Percentiles rank a stretch among this genome's conserved stretches.
These are phyloP conservation scores for Daboia siamensis DNA, from an alignment of 2,113 vertebrate species.

Conservation along the genomic window DNA sequence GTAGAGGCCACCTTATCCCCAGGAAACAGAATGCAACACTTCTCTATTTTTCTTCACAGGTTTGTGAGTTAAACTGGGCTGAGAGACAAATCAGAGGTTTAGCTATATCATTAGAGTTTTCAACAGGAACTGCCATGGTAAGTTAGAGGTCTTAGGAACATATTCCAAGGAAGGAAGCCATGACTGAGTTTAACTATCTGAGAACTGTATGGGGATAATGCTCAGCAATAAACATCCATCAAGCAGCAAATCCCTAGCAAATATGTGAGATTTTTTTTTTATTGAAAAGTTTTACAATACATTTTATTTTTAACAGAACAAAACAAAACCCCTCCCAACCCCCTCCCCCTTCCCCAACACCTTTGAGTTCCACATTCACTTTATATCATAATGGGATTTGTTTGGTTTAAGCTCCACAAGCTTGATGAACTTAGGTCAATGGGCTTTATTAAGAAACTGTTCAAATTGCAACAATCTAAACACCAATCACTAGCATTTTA, in stretches of 20 bases:
- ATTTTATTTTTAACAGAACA: no score
- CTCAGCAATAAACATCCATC: rapidly evolving
- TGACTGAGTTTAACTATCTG: background rate
- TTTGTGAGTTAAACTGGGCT: background rate
- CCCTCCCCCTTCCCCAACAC: no score
- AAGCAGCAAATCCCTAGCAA: background rate
- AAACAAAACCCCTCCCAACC: no score
- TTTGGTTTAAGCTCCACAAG: background rate
- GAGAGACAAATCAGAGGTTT: background rate
- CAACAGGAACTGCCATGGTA: background rate
- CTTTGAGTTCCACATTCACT: background rate
- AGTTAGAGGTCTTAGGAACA: rapidly evolving
- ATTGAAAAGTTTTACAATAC: no score
- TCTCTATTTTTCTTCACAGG: background rate
- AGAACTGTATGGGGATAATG: rapidly evolving
- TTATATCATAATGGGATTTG: background rate
- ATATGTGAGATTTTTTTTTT: background rate
- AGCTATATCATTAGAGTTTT: background rate
- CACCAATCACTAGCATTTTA: background rate
- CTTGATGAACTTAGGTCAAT: background rate
- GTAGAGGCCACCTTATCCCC: background rate
- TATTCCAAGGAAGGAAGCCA: background rate
- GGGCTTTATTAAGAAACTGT: background rate
- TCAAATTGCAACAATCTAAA: background rate
- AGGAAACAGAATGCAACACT: background rate